Conservation (phyloP, 1,140 invertebrate genomes). For the Protaetia brevitarsis region DNA sequence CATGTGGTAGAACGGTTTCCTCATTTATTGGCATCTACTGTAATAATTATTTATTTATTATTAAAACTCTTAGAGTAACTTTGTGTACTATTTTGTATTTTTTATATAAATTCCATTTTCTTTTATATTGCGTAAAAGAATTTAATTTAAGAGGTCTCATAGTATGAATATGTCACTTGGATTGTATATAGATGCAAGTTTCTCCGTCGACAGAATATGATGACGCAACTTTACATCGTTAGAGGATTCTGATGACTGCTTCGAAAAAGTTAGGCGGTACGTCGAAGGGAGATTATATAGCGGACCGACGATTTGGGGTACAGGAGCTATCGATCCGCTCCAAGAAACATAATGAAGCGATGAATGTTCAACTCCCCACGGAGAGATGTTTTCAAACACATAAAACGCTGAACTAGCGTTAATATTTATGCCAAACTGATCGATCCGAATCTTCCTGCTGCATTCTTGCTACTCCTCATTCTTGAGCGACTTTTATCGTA, state of each 20-base stretch:
- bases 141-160: too few relatives aligned
- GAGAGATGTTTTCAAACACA: constrained; percentile 39
- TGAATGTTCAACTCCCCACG: constrained; percentile 35
- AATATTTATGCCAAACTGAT: constrained; percentile 35
- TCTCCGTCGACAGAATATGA: constrained; percentile 27
- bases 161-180: too few relatives aligned
- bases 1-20: neutral
- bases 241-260: constrained; percentile 36
- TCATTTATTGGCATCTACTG: neutral
- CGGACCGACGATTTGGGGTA: constrained; percentile 6
- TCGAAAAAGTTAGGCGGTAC: constrained; percentile 29
- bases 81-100: too few relatives aligned
- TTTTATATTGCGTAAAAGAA: too few relatives aligned
- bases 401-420: constrained; percentile 38
- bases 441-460: constrained; percentile 2
- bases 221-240: constrained; percentile 40
- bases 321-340: constrained; percentile 14
- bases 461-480: too few relatives aligned
- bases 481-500: too few relatives aligned
- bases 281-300: constrained; percentile 21
- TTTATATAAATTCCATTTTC: too few relatives aligned
- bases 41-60: neutral
- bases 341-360: constrained; percentile 25
- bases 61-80: too few relatives aligned
- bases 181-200: too few relatives aligned